Evolutionary conservation across 1,140 invertebrate species (phyloP), one percentile per base, ranked within the genome.

Genomic region (Drosophila neocordata): DNA sequence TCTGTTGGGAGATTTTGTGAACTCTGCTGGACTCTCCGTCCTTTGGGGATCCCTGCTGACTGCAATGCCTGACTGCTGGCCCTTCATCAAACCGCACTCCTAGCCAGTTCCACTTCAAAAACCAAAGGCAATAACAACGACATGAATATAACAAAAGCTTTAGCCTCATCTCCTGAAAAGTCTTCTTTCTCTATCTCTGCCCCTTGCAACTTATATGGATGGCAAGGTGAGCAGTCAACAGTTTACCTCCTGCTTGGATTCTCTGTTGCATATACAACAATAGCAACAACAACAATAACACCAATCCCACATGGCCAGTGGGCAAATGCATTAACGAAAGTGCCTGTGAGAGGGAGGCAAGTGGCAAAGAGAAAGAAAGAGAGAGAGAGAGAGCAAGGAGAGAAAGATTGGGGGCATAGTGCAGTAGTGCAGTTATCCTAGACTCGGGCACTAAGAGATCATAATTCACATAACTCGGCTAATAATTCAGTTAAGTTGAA

Each of bases 401-500:
- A 31, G 27, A 31, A 6, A 31, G 27, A 31, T 31, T 31, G 6
- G 27, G 27, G 27, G 27, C 27, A 31, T 31, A 52, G 44, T 62
- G 71, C 70, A 60, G 56, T 31, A 52, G 44, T 62, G 71, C 70
- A 60, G 56, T 59, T 70, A 62, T 64, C 67, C 65, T 69, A 73
- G 75, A 88, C 77, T 72, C 83, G 79, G 41, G 79, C 81, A 88
- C 83, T 88, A 83, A 82, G 76, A 88, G 83, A 88, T 88, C 83
- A 88, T 88, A 88, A 88, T 88, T 88, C 83, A 88, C 83, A 83
- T 78, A 88, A 79, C 83, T 88, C 65, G 83, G 84, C 83, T 88
- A 88, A 88, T 88, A 88, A 88, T 88, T 88, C 83, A 88, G 83
- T 88, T 88, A 88, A 88, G 83, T 73, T 88, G 76, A 88, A 88